These are phyloP conservation scores for Hozukius guyotensis DNA, from an alignment of 2,797 vertebrate genomes.

Conservation along the genomic window DNA sequence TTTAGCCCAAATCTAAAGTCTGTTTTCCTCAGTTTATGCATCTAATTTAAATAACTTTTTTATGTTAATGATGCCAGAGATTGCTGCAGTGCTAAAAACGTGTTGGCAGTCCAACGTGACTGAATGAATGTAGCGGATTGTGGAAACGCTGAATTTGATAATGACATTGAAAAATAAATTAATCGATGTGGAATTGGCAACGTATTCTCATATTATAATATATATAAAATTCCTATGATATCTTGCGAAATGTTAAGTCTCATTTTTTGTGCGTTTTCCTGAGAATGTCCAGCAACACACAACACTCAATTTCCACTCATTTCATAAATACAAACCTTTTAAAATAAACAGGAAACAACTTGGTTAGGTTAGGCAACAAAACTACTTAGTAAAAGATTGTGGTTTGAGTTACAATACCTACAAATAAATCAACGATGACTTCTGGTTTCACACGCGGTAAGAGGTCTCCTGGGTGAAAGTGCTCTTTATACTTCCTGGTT, in stretches of 20 bases:
- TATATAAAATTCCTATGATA: background rate
- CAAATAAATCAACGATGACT: no score
- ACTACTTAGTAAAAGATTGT: no score
- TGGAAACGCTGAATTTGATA: background rate
- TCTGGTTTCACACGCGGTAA: no score
- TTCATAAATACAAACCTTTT: no score
- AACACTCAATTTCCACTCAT: background rate
- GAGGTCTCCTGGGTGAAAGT: no score
- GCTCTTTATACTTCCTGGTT: no score
- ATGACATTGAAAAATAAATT: background rate
- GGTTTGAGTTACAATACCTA: no score
- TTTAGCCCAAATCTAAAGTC: background rate
- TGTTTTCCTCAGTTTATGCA: background rate
- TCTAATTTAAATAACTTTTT: background rate
- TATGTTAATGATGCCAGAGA: background rate
- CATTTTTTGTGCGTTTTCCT: background rate
- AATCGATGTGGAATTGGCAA: background rate
- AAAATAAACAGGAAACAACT: no score
- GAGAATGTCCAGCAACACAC: background rate
- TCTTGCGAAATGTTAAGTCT: fast-evolving
- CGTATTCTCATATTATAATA: background rate
- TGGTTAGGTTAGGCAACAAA: no score
- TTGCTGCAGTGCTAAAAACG: background rate
- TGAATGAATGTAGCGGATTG: background rate
- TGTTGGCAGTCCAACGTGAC: background rate